These are phyloP conservation scores for Calidris pugnax DNA, from an alignment of 2,113 vertebrate genomes.

Conservation along the genomic window DNA sequence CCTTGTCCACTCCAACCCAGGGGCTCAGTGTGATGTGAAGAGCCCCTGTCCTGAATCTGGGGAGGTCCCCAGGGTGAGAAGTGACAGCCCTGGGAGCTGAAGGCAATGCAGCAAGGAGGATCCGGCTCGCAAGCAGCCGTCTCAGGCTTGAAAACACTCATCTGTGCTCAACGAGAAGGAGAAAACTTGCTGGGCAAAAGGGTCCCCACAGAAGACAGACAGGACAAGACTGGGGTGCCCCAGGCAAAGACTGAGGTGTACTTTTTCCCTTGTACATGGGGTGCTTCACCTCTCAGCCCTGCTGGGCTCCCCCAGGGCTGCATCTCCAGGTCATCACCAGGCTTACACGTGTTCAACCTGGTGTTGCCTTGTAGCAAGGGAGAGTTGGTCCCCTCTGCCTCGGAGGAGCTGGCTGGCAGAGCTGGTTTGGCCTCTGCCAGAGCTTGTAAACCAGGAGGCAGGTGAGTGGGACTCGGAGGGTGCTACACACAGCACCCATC, in stretches of 20 bases:
- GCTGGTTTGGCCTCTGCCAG: background rate
- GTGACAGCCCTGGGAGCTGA: background rate
- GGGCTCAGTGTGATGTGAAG: background rate
- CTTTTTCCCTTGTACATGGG: background rate
- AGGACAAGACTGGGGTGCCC: background rate
- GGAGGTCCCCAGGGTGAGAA: background rate
- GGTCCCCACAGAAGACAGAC: rapidly evolving
- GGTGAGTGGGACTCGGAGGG: background rate
- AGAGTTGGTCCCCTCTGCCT: background rate
- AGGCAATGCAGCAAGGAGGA: background rate
- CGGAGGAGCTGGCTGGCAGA: background rate
- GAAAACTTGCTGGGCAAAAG: background rate
- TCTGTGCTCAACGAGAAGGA: rapidly evolving
- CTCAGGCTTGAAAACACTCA: background rate
- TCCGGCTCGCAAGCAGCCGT: background rate
- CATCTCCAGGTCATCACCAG: background rate
- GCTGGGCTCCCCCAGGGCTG: background rate
- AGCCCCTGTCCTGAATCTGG: background rate
- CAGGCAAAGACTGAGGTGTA: background rate
- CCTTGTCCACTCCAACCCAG: too few relatives aligned
- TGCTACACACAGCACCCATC: rapidly evolving
- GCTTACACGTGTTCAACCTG: background rate
- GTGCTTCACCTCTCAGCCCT: background rate
- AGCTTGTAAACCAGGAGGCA: background rate
- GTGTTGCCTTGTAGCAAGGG: background rate